phyloP scores from a whole-genome alignment of 2,113 vertebrate species.

The Sinocyclocheilus rhinocerous region DNA sequence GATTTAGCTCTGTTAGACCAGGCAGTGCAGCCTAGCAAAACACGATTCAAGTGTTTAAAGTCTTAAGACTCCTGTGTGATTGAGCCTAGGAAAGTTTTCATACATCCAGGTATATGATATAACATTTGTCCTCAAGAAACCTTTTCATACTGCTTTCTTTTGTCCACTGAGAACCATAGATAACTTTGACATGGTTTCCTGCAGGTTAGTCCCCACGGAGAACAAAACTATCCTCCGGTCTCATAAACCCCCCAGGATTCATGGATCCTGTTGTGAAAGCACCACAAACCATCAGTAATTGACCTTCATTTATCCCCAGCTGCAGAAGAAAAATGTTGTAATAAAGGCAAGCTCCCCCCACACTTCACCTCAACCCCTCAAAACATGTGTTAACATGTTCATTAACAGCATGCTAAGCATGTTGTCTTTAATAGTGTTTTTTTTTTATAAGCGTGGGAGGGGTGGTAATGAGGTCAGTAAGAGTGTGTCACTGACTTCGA shows the following conservation, averaged over 20 bases:
- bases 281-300: neutral
- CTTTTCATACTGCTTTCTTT: neutral
- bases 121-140: neutral
- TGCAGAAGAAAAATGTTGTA: neutral
- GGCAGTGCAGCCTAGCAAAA: slow-evolving; percentile 12
- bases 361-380: neutral
- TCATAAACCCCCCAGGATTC: slow-evolving; percentile 20
- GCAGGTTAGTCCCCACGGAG: neutral
- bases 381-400: neutral
- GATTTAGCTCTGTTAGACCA: slow-evolving; percentile 17
- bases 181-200: slow-evolving; percentile 5
- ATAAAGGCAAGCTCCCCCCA: neutral
- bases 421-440: neutral
- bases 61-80: neutral
- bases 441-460: neutral
- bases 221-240: slow-evolving; percentile 6
- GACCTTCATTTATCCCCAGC: slow-evolving; percentile 30
- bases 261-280: slow-evolving; percentile 11
- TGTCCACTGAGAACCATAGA: neutral
- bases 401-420: neutral
- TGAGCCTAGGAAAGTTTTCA: neutral
- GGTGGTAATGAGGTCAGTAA: slow-evolving; percentile 43
- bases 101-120: neutral
- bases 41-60: neutral
- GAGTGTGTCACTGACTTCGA: slow-evolving; percentile 44